Base-by-base conservation (phyloP, 2,797 vertebrate species). In the Phaenicophaeus curvirostris region DNA sequence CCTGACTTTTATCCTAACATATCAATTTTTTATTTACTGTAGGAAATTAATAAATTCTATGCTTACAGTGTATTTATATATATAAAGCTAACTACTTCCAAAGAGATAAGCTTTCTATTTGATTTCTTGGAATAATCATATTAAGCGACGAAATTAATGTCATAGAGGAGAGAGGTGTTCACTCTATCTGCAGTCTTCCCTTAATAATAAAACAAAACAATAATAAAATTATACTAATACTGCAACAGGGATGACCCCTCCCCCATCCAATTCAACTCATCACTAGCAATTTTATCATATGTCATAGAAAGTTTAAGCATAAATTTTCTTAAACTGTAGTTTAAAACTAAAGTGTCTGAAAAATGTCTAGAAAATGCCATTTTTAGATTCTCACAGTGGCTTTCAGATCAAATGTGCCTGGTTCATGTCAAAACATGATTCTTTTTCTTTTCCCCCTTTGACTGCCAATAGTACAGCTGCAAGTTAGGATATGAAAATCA, bases 21-120 rank as follows among this genome's bases (percentile, higher is more conserved):
- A 88, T 65, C 41, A 58, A 2, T 95, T 81, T 88, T 92, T 93
- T 85, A 94, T 97, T 96, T 95, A 93, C 80, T 88, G 35, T 65
- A 79, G 37, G 61, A 91, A 65, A 88, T 79, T 82, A 94, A 85
- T 94, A 94, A 65, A 46, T 89, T 90, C 61, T 84, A 35, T 39
- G 58, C 33, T 86, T 79, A 81, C 58, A 83, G 55, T 77, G 41
- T 79, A 35, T 89, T 87, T 87, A 13, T 86, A 33, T n/a, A 11
- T 65, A 81, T 76, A 85, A 88, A 90, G 81, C 37, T 65, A 77
- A 51, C 37, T 71, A 81, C 35, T 89, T 95, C 94, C 48, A 90
- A 77, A 95, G 30, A 67, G 51, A 96, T 96, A 94, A 96, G 68
- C 71, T 77, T 89, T 35, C 68, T 90, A 63, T 93, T 63, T 3